Conservation (phyloP, 2,797 vertebrate species). For the Avahi laniger region DNA sequence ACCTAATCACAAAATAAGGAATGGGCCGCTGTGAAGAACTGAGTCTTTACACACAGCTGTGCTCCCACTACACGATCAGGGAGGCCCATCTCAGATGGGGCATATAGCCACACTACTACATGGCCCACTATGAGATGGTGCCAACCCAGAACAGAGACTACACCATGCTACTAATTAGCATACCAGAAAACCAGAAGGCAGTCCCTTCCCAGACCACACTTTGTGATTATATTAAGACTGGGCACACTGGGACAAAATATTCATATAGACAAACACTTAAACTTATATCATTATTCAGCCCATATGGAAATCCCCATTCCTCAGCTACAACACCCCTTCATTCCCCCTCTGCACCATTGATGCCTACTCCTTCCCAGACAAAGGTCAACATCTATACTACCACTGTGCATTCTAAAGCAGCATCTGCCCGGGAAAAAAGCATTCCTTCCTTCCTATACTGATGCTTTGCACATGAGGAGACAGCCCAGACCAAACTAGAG, state of each 20-base stretch:
- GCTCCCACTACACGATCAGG: background rate
- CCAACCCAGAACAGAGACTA: background rate
- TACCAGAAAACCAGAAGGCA: background rate
- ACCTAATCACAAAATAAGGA: background rate
- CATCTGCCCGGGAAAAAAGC: background rate
- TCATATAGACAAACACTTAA: background rate
- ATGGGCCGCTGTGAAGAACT: background rate
- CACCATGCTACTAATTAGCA: no score
- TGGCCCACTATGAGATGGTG: background rate
- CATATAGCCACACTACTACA: background rate
- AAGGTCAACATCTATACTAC: background rate
- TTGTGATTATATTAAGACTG: background rate
- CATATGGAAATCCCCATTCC: background rate
- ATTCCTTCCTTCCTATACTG: background rate
- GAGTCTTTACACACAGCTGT: background rate
- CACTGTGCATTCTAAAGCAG: background rate
- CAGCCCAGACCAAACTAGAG: background rate
- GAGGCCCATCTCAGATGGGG: background rate
- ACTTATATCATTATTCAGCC: background rate
- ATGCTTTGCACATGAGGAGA: background rate
- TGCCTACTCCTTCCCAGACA: background rate
- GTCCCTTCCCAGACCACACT: background rate
- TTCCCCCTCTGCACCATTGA: background rate
- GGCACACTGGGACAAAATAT: background rate
- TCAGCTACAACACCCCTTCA: background rate